These are phyloP conservation scores for Malthinus flaveolus DNA, from an alignment of 2,888 invertebrate genomes.

Conservation along the genomic window DNA sequence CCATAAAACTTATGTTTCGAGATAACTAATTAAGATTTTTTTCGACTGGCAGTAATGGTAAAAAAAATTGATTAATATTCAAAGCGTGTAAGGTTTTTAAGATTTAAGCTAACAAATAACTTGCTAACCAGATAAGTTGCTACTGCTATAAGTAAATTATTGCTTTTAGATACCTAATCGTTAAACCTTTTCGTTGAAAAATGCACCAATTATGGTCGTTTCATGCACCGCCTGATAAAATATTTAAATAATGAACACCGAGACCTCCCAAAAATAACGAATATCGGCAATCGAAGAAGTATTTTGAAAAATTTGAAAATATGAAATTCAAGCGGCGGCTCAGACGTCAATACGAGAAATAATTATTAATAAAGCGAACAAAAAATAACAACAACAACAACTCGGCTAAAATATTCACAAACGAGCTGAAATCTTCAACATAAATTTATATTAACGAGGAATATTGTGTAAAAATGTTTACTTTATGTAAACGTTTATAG, in stretches of 20 bases:
- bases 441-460: conserved; percentile 18
- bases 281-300: background rate
- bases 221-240: conserved; percentile 12
- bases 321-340: background rate
- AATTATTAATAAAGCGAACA: background rate
- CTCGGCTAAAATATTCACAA: conserved; percentile 2
- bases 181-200: conserved; percentile 10
- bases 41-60: too few species aligned
- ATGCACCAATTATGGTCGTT: conserved; percentile 16
- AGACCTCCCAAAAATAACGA: background rate
- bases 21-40: too few species aligned
- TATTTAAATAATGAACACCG: background rate
- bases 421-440: conserved; percentile 6
- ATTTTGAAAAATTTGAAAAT: background rate
- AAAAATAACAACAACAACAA: background rate
- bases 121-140: conserved; percentile 5
- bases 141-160: conserved; percentile 12
- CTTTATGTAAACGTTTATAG: conserved; percentile 6
- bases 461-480: conserved; percentile 12
- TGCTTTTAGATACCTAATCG: conserved; percentile 11
- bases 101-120: background rate
- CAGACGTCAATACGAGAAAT: conserved; percentile 1
- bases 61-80: background rate
- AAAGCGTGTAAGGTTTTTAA: background rate
- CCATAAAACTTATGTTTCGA: background rate